Evolutionary conservation across 2,888 invertebrate species (phyloP).

Genomic region (Xanthorhoe spadicearia): DNA sequence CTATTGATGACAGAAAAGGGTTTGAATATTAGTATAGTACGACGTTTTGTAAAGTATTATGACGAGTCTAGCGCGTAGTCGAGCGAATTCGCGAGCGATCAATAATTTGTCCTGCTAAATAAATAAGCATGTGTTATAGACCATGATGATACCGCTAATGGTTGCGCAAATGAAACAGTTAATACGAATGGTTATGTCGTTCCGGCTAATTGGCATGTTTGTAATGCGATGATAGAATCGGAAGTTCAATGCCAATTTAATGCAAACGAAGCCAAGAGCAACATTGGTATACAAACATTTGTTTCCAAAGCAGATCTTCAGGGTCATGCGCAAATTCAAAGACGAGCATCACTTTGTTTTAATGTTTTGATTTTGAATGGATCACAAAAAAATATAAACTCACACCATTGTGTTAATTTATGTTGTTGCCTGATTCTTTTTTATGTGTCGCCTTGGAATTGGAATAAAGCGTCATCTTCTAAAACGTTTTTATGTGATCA

Average conservation of each 20-base stretch:
- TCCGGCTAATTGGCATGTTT: conserved; percentile 25
- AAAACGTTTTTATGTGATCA: no score
- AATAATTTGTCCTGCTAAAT: conserved; percentile 17
- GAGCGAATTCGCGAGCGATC: conserved; percentile 8
- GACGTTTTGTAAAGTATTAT: not conserved
- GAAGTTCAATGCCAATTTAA: conserved; percentile 26
- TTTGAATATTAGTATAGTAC: no score
- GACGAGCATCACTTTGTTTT: no score
- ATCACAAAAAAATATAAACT: no score
- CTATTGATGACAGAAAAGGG: no score
- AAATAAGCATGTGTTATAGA: conserved; percentile 26
- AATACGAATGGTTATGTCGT: conserved; percentile 29
- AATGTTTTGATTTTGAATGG: no score
- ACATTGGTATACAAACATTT: not conserved
- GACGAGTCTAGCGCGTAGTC: not conserved
- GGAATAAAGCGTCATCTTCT: no score
- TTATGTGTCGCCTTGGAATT: no score
- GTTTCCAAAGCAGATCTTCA: no score
- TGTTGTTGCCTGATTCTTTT: no score
- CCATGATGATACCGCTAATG: conserved; percentile 32
- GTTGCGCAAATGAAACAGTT: conserved; percentile 35
- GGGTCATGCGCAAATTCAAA: not conserved
- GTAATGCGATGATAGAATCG: conserved; percentile 22
- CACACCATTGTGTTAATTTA: no score
- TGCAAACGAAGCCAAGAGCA: not conserved